phyloP scores from a whole-genome alignment of 1,140 invertebrate genomes.

The Cylas formicarius region DNA sequence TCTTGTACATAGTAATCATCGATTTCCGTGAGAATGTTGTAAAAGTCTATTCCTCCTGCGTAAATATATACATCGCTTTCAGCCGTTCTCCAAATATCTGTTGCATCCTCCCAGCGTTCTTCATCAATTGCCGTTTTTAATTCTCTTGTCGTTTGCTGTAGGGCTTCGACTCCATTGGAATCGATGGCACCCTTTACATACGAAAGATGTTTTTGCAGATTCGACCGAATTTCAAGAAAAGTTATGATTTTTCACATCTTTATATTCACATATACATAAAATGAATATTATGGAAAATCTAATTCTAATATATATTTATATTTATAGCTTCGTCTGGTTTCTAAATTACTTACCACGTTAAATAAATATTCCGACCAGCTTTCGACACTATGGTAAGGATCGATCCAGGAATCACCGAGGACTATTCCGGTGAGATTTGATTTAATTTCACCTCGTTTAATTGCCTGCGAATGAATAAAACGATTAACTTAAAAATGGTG shows the following conservation, averaged over 20 bases:
- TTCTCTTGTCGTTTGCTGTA: constrained; percentile 45
- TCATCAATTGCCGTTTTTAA: constrained; percentile 48
- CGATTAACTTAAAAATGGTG: too few relatives aligned
- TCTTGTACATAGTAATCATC: too few relatives aligned
- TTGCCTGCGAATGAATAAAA: too few relatives aligned
- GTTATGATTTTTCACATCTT: background rate
- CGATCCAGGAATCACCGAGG: constrained; percentile 81
- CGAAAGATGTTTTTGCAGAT: constrained; percentile 4
- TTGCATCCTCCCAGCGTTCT: constrained; percentile 53
- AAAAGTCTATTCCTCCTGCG: constrained; percentile 67
- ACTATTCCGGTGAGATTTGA: constrained; percentile 70
- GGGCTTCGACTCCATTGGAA: constrained; percentile 48
- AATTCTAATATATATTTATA: background rate
- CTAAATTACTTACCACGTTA: constrained; percentile 55
- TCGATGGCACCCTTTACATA: constrained; percentile 52
- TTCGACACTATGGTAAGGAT: constrained; percentile 68
- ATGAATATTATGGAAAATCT: background rate
- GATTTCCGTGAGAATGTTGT: constrained; percentile 63
- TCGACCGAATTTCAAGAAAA: background rate
- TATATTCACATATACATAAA: background rate
- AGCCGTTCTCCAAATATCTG: constrained; percentile 56
- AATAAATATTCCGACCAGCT: constrained; percentile 73
- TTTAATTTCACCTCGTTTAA: constrained; percentile 52
- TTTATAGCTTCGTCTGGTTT: too few relatives aligned
- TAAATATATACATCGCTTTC: constrained; percentile 51